Base-by-base conservation (phyloP, 2,113 vertebrate genomes). In the Macrotus californicus region DNA sequence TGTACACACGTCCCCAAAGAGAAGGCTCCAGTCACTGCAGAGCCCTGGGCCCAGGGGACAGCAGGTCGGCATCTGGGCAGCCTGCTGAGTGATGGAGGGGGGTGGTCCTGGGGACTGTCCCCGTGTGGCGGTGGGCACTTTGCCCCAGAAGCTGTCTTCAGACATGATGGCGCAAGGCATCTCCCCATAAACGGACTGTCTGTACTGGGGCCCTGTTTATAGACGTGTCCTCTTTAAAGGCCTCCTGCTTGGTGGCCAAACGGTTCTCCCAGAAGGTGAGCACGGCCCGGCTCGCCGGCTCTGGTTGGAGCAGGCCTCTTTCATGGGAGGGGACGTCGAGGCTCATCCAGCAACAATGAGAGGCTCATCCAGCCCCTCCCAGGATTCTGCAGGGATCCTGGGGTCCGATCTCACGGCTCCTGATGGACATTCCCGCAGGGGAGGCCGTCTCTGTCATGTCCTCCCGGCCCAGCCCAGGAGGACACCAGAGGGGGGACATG, bases 181-280 rank as follows among this genome's bases (percentile, higher is more conserved):
- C 26, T 67, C 21, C 10, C 14, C 7, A 2, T 54, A 15, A 6
- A 18, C n/a, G 6, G 43, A n/a, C 5, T 22, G 34, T 72, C 31
- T 54, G 16, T 11, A 2, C 7, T 0, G 1, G 5, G 54, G 26
- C 39, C 36, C 22, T 0, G 16, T 39, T 29, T 46, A 13, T 1
- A 11, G 54, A 72, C 0, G 31, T 0, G 0, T 31, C 43, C 46
- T 39, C 85, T 69, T n/a, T 19, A 41, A 54, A 36, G 5, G 14
- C 3, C 15, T 22, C 19, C n/a, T 15, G 34, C 11, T 2, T 2
- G 0, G 22, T 0, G 7, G 21, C 18, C 2, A 1, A 34, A 13
- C 22, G 22, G 31, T 3, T 56, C 16, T 21, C 19, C 31, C 22
- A 5, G 34, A 21, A 13, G 77, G 46, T 15, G 13, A 9, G 64